Conservation (phyloP, 2,888 invertebrate species). For the Buathra laborator region DNA sequence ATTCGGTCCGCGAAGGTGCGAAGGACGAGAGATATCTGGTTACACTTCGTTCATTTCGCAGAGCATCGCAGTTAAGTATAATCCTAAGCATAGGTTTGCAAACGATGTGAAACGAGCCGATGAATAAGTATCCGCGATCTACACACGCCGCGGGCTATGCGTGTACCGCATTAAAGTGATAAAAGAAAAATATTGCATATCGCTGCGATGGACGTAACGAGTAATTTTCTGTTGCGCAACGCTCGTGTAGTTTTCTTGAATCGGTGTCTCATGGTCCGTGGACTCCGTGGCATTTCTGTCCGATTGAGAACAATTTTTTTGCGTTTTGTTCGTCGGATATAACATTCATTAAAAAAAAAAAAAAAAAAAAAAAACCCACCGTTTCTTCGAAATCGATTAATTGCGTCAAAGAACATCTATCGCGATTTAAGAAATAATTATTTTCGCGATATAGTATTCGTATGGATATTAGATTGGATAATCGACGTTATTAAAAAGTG, state of each 20-base stretch:
- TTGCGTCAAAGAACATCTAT: neutral
- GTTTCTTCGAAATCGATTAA: no score
- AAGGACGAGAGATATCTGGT: neutral
- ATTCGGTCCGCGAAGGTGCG: neutral
- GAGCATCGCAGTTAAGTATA: neutral
- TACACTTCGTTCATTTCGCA: neutral
- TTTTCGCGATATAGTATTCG: no score
- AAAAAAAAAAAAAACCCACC: no score
- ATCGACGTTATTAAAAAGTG: no score
- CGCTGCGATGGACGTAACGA: conserved; percentile 53
- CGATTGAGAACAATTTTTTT: neutral
- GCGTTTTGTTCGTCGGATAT: neutral
- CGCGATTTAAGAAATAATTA: no score
- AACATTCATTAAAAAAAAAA: no score
- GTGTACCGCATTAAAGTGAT: conserved; percentile 36
- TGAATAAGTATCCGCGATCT: conserved; percentile 5
- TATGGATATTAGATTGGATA: no score
- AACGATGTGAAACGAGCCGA: conserved; percentile 24
- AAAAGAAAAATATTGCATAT: conserved; percentile 61
- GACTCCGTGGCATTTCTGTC: neutral
- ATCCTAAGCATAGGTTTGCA: conserved; percentile 12
- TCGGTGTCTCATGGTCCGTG: neutral
- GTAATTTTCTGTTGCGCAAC: conserved; percentile 67
- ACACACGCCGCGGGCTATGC: neutral
- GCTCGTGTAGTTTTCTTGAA: conserved; percentile 47